phyloP scores from a whole-genome alignment of 2,797 vertebrate species.

The Ceyx erithaca region DNA sequence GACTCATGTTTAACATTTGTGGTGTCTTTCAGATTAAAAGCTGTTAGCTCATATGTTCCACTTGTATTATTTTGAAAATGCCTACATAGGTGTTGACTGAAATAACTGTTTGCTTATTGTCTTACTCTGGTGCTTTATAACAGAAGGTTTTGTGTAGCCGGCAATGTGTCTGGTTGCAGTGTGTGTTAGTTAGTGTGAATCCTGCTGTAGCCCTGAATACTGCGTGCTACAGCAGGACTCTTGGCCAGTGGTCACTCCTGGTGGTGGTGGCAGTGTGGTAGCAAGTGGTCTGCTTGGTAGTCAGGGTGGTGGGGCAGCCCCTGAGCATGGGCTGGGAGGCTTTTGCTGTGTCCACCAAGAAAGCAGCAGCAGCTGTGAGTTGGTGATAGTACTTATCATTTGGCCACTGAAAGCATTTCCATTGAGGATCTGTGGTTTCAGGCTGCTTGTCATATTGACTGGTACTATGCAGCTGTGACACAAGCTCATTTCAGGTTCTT shows the following conservation, averaged over 20 bases:
- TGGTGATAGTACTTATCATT: not conserved
- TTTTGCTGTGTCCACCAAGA: not conserved
- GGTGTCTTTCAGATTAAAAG: not conserved
- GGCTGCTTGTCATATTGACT: not conserved
- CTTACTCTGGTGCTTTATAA: not conserved
- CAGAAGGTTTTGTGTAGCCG: not conserved
- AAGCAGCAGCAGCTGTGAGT: not conserved
- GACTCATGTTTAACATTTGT: not conserved
- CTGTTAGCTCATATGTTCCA: not conserved
- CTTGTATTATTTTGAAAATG: not conserved
- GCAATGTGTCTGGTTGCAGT: not conserved
- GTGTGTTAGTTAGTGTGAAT: not conserved
- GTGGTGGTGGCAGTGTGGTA: too few species aligned
- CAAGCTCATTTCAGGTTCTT: rapidly evolving
- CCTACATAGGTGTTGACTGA: not conserved
- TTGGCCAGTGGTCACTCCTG: not conserved
- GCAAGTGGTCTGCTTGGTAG: not conserved
- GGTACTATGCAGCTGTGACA: not conserved
- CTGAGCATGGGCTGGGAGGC: not conserved
- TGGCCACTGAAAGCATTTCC: not conserved
- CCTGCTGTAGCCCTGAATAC: not conserved
- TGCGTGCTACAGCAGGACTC: not conserved
- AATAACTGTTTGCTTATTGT: not conserved
- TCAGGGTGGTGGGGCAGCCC: not conserved
- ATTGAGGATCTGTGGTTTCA: rapidly evolving